Evolutionary conservation across 2,888 invertebrate species (phyloP).

Genomic region (Sepioteuthis lessoniana): DNA sequence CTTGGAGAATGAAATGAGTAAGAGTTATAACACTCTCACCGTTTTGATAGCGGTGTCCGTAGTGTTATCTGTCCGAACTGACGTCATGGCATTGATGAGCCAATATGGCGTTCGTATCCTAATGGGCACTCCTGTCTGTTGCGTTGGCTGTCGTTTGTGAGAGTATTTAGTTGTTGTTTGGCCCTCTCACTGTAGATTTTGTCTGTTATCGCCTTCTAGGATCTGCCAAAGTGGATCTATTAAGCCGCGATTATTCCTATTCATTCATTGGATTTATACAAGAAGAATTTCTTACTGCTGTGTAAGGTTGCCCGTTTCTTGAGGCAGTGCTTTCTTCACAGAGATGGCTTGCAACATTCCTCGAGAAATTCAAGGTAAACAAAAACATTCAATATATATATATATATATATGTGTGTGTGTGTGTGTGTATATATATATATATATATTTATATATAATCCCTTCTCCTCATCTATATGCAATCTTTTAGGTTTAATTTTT

Average conservation of each 20-base stretch:
- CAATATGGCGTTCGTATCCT: neutral
- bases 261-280: neutral
- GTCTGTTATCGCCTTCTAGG: neutral
- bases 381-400: neutral
- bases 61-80: neutral
- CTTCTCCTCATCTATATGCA: neutral
- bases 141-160: neutral
- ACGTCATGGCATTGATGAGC: neutral
- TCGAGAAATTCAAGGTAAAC: conserved; percentile 65
- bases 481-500: neutral
- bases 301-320: neutral
- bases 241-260: neutral
- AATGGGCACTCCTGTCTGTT: conserved; percentile 12
- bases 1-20: neutral
- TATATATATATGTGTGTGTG: too few species aligned
- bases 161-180: neutral
- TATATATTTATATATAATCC: neutral
- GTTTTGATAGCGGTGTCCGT: neutral
- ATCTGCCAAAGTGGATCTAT: neutral
- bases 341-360: conserved; percentile 60
- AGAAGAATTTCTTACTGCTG: neutral
- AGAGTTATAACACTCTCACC: neutral
- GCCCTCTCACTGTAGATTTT: neutral
- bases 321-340: neutral
- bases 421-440: too few species aligned